These are phyloP conservation scores for Drosophila quadrilineata DNA, from an alignment of 1,140 invertebrate genomes.

Conservation along the genomic window DNA sequence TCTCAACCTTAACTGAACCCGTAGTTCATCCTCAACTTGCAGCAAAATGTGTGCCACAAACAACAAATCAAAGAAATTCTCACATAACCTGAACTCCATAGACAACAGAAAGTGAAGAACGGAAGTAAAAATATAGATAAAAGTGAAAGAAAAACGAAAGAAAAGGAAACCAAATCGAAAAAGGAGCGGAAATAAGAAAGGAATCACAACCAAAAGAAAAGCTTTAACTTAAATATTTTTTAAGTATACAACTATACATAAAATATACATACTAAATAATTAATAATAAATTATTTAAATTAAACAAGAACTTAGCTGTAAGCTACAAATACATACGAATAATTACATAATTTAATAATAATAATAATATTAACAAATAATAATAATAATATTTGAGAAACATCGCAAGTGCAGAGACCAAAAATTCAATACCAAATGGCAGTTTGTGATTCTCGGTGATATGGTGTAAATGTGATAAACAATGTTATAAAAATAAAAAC, in stretches of 20 bases:
- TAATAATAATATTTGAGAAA: slow-evolving; percentile 66
- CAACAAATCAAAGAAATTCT: slow-evolving; percentile 74
- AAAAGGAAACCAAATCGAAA: slow-evolving; percentile 21
- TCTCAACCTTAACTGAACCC: slow-evolving; percentile 37
- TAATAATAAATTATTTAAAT: slow-evolving; percentile 10
- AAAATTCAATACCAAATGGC: slow-evolving; percentile 33
- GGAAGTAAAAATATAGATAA: slow-evolving; percentile 11
- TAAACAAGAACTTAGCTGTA: slow-evolving; percentile 43
- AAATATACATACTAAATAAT: slow-evolving; percentile 39
- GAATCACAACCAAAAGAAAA: slow-evolving; percentile 65
- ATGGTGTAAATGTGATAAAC: slow-evolving; percentile 79
- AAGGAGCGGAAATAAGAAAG: slow-evolving; percentile 20
- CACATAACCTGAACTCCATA: slow-evolving; percentile 72
- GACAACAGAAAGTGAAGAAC: slow-evolving; percentile 49
- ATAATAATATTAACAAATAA: too few species aligned
- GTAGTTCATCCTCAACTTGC: slow-evolving; percentile 53
- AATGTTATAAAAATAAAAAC: slow-evolving; percentile 70
- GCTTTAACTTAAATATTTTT: slow-evolving; percentile 78
- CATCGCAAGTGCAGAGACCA: slow-evolving; percentile 66
- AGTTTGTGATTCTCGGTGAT: slow-evolving; percentile 78
- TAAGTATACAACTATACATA: slow-evolving; percentile 76
- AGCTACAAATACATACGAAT: slow-evolving; percentile 58
- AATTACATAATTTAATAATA: slow-evolving; percentile 48
- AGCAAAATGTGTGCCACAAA: slow-evolving; percentile 77
- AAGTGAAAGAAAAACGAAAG: not conserved